Base-by-base conservation (phyloP, 2,113 vertebrate genomes). In the Lynx canadensis region DNA sequence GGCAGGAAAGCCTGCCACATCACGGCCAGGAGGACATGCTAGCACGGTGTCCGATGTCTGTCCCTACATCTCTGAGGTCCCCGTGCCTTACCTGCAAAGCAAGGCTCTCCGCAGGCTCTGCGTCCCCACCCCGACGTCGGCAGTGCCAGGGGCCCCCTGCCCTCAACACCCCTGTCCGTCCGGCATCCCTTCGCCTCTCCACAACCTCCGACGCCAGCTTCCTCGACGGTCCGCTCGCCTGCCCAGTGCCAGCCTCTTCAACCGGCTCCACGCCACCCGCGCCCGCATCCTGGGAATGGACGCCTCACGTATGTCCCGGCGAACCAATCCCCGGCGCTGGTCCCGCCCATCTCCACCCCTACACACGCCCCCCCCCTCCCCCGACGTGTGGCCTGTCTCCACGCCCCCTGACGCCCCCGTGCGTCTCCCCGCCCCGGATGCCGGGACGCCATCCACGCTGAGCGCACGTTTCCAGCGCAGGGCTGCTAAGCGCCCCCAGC, bases 361-460 rank as follows among this genome's bases (percentile, higher is more conserved):
- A 3, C 66, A 7, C 66, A 33, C 14, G 8, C 68, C 65, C 6
- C 65, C 10, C 27, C 0, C 63, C 27, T 10, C 25, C 63, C 4
- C 4, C 55, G 55, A 14, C 52, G 52, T 15, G 52, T 18, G 16
- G 18, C 33, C 69, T 13, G 25, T 45, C 25, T 31, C 27, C 41
- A 16, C 6, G 6, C 41, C 25, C 41, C 41, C 73, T 1, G 12
- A 5, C 65, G 36, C 25, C 41, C 1, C 31, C 12, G 25, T 7
- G 27, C 41, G 6, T 16, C 14, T 31, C 29, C 41, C 7, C 14
- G 76, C 76, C 45, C 45, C 71, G 21, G 36, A 27, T 13, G 36
- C 21, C 4, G 2, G 33, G 33, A 2, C 14, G 15, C 63, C 65
- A 0, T 29, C 29, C 12, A 0, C 1, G 5, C 5, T 5, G 65